Conservation (phyloP, 92 coral and sea anemone genomes). For the Desmophyllum pertusum region DNA sequence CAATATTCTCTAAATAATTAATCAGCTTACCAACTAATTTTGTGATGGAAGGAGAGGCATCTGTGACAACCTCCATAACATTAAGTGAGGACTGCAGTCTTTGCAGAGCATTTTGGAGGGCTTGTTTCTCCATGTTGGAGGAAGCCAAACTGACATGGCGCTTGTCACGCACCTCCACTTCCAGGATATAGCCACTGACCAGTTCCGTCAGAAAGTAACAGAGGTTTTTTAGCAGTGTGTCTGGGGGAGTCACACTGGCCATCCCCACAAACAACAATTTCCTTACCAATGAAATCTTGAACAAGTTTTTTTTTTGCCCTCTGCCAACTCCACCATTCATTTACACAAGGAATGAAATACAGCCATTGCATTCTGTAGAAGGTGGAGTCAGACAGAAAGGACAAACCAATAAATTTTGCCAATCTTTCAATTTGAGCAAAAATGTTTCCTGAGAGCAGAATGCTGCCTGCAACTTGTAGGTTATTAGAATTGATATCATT, state of each 20-base stretch:
- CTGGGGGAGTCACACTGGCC: conserved; percentile 56
- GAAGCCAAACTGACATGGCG: conserved; percentile 41
- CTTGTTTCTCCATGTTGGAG: conserved; percentile 41
- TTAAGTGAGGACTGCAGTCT: conserved; percentile 5
- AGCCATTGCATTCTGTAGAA: conserved; percentile 32
- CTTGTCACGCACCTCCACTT: conserved; percentile 44
- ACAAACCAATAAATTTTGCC: conserved; percentile 35
- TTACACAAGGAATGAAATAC: conserved; percentile 5
- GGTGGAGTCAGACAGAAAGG: conserved; percentile 30
- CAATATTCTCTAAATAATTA: too few species aligned
- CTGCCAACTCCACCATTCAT: conserved; percentile 31
- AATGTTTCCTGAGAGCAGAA: conserved; percentile 41
- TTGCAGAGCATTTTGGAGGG: conserved; percentile 22
- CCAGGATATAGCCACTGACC: conserved; percentile 21
- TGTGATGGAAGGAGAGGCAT: conserved; percentile 46
- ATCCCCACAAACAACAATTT: too few species aligned
- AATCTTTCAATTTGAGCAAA: conserved; percentile 30
- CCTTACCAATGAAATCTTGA: conserved; percentile 14
- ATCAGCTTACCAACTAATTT: conserved; percentile 44
- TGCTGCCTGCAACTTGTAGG: conserved; percentile 1
- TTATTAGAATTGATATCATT: conserved; percentile 23
- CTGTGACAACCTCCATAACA: conserved; percentile 51
- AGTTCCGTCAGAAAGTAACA: conserved; percentile 50
- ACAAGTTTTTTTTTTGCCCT: conserved; percentile 15
- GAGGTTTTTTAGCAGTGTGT: conserved; percentile 28